Base-by-base conservation (phyloP, 53 echinoderm and acorn worm species). In the Mesocentrotus franciscanus region DNA sequence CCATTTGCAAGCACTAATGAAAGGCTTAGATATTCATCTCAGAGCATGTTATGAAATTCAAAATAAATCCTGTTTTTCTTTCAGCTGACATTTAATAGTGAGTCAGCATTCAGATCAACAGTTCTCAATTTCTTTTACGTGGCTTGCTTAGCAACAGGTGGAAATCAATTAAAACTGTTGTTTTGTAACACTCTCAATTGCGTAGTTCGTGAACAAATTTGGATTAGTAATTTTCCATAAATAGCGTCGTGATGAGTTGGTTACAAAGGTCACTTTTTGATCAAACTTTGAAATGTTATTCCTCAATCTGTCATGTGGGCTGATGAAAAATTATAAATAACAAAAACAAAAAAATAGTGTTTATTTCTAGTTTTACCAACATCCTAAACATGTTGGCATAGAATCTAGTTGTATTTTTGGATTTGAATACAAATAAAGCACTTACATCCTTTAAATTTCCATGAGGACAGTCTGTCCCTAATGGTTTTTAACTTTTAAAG, bases 401-500 rank as follows among this genome's bases (percentile, higher is more conserved):
- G 12, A 32, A 32, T 10, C 29, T 74, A 2, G 32, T 13, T 30
- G 27, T 74, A 32, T 74, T 74, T 74, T 29, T 29, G 32, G 74
- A 74, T 29, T 68, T 29, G 30, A 29, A 74, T 12, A 74, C 74
- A 74, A 74, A 74, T 32, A 29, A 74, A 74, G 32, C 74, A 74
- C 74, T 74, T 30, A 74, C 10, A 8, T 42, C 39, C 81, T 81
- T 42, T 81, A 22, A 36, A 74, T 74, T 12, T 81, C 39, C 9
- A 10, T 81, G 22, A 33, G 42, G 81, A 81, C 34, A 81, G 11
- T 81, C 36, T 81, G 39, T 9, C 81, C 33, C 81, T 81, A 39
- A 81, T 39, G 81, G 81, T 81, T 81, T 81, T 81, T 42, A 81
- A 81, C 81, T 81, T 81, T 42, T 81, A 17, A 81, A 81, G 81